phyloP scores from a whole-genome alignment of 1,140 invertebrate genomes.

The Teleopsis dalmanni region DNA sequence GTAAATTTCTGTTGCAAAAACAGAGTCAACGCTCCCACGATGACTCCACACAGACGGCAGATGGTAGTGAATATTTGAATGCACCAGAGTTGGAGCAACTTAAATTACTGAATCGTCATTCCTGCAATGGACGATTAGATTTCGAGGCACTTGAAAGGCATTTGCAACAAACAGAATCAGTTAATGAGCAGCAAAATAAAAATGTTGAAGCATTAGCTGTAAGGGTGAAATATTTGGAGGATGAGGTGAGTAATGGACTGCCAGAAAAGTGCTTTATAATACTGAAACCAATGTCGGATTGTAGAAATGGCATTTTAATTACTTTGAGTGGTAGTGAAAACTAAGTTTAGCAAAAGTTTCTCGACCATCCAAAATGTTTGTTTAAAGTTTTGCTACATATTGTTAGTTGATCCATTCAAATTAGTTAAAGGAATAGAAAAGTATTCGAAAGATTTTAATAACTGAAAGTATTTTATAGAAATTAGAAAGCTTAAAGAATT shows the following conservation, averaged over 20 bases:
- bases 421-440: too few species aligned
- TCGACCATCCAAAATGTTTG: too few species aligned
- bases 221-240: conserved; percentile 62
- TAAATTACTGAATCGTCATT: conserved; percentile 13
- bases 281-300: not conserved
- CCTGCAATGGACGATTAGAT: conserved; percentile 13
- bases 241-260: conserved; percentile 54
- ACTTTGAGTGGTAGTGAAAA: too few species aligned
- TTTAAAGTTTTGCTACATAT: too few species aligned
- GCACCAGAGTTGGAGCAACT: conserved; percentile 9
- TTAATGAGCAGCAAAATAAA: conserved; percentile 24
- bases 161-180: conserved; percentile 8
- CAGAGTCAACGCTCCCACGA: conserved; percentile 9
- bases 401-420: too few species aligned
- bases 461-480: too few species aligned
- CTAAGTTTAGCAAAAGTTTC: not conserved
- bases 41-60: not conserved
- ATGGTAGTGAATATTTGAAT: not conserved
- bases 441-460: too few species aligned
- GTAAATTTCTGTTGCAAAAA: conserved; percentile 10
- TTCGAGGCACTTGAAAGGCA: conserved; percentile 11
- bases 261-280: not conserved
- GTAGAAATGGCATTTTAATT: too few species aligned
- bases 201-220: conserved; percentile 61
- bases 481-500: too few species aligned